phyloP scores from a whole-genome alignment of 2,888 invertebrate species.

The Mythimna vitellina region DNA sequence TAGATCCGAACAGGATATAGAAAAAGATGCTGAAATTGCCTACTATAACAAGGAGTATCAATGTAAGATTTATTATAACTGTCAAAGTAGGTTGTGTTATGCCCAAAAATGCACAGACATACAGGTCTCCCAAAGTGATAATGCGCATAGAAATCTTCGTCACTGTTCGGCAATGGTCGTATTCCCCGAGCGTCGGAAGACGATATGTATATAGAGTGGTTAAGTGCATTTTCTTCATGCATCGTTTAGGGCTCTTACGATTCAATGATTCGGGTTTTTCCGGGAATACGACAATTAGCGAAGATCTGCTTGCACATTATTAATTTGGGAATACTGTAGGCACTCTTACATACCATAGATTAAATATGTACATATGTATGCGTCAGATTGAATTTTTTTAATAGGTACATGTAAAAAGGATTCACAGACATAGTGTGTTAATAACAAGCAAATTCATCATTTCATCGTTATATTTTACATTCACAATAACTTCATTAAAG shows the following conservation, averaged over 20 bases:
- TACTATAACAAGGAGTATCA: slow-evolving; percentile 76
- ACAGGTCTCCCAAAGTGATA: too few species aligned
- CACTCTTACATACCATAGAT: not conserved
- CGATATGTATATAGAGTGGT: too few species aligned
- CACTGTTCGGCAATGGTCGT: too few species aligned
- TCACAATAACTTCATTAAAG: not conserved
- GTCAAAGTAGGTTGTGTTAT: not conserved
- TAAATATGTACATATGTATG: not conserved
- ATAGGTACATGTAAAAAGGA: not conserved
- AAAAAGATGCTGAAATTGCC: slow-evolving; percentile 73
- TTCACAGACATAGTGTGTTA: not conserved
- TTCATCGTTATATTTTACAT: not conserved
- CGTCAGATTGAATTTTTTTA: slow-evolving; percentile 5
- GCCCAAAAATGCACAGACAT: not conserved
- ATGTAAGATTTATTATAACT: slow-evolving; percentile 70
- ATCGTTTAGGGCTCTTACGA: too few species aligned
- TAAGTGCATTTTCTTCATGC: too few species aligned
- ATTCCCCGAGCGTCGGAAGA: too few species aligned
- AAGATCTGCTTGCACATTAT: too few species aligned
- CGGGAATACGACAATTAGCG: too few species aligned
- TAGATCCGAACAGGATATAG: slow-evolving; percentile 77
- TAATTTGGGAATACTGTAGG: too few species aligned
- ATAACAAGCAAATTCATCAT: not conserved
- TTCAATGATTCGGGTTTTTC: too few species aligned
- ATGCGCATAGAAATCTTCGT: too few species aligned